Conservation (phyloP, 37 sponge, comb jelly and placozoan genomes). For the Halichondria panicea region DNA sequence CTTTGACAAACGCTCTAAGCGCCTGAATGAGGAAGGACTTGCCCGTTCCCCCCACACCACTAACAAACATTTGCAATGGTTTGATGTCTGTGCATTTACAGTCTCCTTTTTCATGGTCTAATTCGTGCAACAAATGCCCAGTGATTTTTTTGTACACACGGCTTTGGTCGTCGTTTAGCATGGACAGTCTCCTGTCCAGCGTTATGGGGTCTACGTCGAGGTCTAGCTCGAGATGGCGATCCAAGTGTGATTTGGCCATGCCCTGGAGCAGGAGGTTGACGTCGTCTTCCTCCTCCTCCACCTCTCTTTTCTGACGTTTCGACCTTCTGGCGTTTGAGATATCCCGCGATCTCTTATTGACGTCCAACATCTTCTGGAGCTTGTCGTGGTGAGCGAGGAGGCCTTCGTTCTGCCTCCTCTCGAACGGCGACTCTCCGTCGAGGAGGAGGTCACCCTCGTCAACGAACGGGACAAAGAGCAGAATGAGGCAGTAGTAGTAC, state of each 20-base stretch:
- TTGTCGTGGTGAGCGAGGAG: constrained; percentile 43
- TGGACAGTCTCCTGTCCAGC: constrained; percentile 24
- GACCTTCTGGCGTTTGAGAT: too few species aligned
- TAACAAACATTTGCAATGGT: too few species aligned
- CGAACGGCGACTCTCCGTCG: constrained; percentile 31
- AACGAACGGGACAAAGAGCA: constrained; percentile 21
- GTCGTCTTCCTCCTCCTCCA: constrained; percentile 1
- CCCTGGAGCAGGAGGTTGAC: constrained; percentile 40
- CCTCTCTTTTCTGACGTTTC: background rate
- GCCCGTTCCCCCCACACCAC: too few species aligned
- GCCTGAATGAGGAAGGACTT: too few species aligned
- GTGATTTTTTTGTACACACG: constrained; percentile 35
- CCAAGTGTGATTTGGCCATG: constrained; percentile 35
- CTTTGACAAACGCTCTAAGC: too few species aligned
- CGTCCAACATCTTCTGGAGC: constrained; percentile 45
- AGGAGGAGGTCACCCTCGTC: constrained; percentile 21
- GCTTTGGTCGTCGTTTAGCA: constrained; percentile 59
- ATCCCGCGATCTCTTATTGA: too few species aligned
- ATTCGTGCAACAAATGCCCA: constrained; percentile 3
- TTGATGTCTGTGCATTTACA: too few species aligned
- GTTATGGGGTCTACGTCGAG: constrained; percentile 20
- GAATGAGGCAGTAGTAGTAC: constrained; percentile 42
- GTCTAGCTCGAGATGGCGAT: background rate
- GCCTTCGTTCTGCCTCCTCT: constrained; percentile 18
- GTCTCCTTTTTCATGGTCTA: constrained; percentile 12